Base-by-base conservation (phyloP, 2,888 invertebrate genomes). In the Choreutis nemorana region DNA sequence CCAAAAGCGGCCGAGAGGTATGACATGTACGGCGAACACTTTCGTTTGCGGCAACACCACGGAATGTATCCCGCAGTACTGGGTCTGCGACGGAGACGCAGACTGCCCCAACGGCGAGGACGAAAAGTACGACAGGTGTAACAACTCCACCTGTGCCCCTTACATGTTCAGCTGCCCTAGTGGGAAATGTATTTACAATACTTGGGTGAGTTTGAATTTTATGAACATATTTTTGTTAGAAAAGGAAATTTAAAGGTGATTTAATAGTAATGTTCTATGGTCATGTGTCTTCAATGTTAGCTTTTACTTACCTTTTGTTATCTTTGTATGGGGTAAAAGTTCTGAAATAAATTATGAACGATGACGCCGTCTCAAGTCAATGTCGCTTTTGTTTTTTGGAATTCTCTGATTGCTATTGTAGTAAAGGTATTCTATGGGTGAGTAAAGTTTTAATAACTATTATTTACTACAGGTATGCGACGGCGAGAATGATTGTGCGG, bases 81-180 rank as follows among this genome's bases (percentile, higher is more conserved):
- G 90, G 85, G 83, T 85, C 22, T 95, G 94, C 65, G 93, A 94
- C 62, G 87, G 87, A 5, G 87, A 89, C 42, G 63, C 77, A n/a
- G 94, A 95, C 59, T 94, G 94, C 47, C 61, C 68, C 0, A 84
- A 84, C 37, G 83, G 83, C 1, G 87, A 88, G 14, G 94, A 94
- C 53, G 94, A 93, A 61, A 52, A 48, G 1, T 81, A 83, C 32
- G 62, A 64, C 1, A 51, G 53, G 16, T 94, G 94, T 46, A 81
- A 72, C n/a, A 72, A 81, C 29, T 77, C 82, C 1, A 82, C 83
- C 0, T 92, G 91, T 45, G 82, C 83, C n/a, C 83, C 86, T 0
- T 85, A 83, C 59, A 87, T 89, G 82, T 90, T 88, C 53, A 72
- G 83, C 27, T 91, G 91, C 42, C 67, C 75, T 0, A 78, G 64